Evolutionary conservation across 2,797 vertebrate genomes (phyloP), one percentile per base, ranked within the genome.

Genomic region (Pitangus sulphuratus): DNA sequence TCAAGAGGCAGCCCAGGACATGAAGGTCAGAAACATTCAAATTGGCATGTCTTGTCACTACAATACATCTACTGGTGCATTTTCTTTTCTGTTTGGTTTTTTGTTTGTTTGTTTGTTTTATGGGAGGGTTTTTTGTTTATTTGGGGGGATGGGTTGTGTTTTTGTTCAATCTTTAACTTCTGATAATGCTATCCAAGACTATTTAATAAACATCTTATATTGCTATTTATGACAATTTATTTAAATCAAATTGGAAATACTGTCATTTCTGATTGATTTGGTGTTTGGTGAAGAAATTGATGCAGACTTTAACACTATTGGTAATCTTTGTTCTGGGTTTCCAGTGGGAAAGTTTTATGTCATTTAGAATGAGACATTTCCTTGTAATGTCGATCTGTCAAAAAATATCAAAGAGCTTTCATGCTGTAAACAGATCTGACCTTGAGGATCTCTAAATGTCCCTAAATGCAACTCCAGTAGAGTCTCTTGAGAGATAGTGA

Each of bases 341-440:
- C 64, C 65, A 87, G 3, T 3, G 21, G 37, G 16, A 58, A 91
- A 80, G 15, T 30, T 83, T 85, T 40, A 15, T 68, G 28, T 44
- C 37, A 33, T 47, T 89, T 84, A 66, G 47, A 66, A 79, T 65
- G 39, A 74, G 33, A 47, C 15, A n/a, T 47, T 89, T 87, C 37
- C 54, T 40, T 75, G 58, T 72, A 70, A 70, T 64, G 79, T 51
- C 78, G 84, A 44, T 51, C 51, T 45, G 13, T 54, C 68, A 80
- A 92, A 87, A 89, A 80, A 51, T 62, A 92, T 60, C 71, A 83
- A 76, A 92, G 42, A 40, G 31, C 15, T 78, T 92, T 92, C n/a
- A 83, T 77, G 68, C 6, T 84, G 87, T 89, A 94, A 89, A 70
- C 82, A 92, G 25, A 18, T 62, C 51, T 92, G 78, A 89, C 65